Base-by-base conservation (phyloP, 1,140 invertebrate species). In the Patella vulgata region DNA sequence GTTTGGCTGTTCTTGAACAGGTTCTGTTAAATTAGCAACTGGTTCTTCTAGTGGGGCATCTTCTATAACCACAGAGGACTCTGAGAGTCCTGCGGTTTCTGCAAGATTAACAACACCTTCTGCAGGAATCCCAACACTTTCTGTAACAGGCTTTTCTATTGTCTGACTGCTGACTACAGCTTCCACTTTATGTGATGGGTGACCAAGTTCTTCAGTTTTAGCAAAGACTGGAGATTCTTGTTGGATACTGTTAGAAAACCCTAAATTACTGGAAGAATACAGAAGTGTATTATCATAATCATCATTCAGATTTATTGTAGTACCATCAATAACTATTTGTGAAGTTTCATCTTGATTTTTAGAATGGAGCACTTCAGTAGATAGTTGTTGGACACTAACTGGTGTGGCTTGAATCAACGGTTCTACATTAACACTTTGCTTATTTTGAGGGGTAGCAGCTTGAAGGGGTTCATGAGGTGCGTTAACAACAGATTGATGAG, bases 281-380 rank as follows among this genome's bases (percentile, higher is more conserved):
- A 50, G 11, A 19, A 31, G 30, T 19, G 17, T 17, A 25, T 36
- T 23, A 3, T 52, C 53, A 31, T 39, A 53, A 25, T 61, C 60
- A 46, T 70, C 52, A 14, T 44, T 59, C 27, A 51, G 48, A 44
- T 43, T 21, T 50, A 70, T 60, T 21, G 56, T 63, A 30, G 68
- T 70, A 14, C 68, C 68, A 70, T 70, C 68, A 27, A 70, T 66
- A 19, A 70, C 60, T 36, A 36, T 48, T 11, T 47, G 50, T 14
- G 33, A 25, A 6, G 25, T 31, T 42, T 59, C 27, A 31, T 36
- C 55, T 23, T 21, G 55, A 48, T 36, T 30, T 30, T 12, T 40
- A 31, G 11, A 2, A 53, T 14, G 17, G 17, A 19, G 19, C 9
- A 44, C 6, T 14, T 50, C n/a, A 12, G 21, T 28, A 11, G 14